A percentile compares a stretch with the other conserved stretches of the same genome.
Conservation (phyloP, 2,113 vertebrate species). For the Theristicus caerulescens region DNA sequence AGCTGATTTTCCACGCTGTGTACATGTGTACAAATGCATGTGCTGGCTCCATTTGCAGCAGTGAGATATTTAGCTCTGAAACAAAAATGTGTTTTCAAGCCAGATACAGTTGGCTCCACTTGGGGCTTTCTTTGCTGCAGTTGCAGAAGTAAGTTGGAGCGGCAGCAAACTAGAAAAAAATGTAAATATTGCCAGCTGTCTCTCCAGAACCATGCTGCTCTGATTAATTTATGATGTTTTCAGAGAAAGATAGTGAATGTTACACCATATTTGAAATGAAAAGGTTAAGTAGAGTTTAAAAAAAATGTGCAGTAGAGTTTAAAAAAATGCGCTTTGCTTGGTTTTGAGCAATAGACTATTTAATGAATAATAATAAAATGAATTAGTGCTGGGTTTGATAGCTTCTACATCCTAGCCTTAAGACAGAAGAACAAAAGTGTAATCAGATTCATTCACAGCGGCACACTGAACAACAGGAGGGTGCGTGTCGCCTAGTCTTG, state of each 20-base stretch:
- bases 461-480: not conserved
- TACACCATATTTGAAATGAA: conserved; percentile 33
- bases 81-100: conserved; percentile 37
- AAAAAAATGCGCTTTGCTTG: not conserved
- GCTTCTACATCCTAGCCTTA: not conserved
- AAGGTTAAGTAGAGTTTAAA: conserved; percentile 47
- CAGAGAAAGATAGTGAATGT: conserved; percentile 5
- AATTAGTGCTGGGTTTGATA: not conserved
- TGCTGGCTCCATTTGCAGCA: conserved; percentile 22
- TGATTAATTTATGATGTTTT: conserved; percentile 64
- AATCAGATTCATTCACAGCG: not conserved
- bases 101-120: conserved; percentile 35
- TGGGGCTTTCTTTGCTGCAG: conserved; percentile 45
- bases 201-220: not conserved
- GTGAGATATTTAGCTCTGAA: conserved; percentile 28
- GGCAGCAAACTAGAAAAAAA: conserved; percentile 13
- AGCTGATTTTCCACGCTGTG: not conserved
- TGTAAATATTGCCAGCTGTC: conserved; percentile 47
- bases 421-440: not conserved
- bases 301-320: not conserved
- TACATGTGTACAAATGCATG: not conserved
- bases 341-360: conserved; percentile 10
- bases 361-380: conserved; percentile 7
- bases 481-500: not conserved
- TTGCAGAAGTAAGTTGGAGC: conserved; percentile 32